Evolutionary conservation across 2,113 vertebrate species (phyloP).

Genomic region (Opisthocomus hoazin): DNA sequence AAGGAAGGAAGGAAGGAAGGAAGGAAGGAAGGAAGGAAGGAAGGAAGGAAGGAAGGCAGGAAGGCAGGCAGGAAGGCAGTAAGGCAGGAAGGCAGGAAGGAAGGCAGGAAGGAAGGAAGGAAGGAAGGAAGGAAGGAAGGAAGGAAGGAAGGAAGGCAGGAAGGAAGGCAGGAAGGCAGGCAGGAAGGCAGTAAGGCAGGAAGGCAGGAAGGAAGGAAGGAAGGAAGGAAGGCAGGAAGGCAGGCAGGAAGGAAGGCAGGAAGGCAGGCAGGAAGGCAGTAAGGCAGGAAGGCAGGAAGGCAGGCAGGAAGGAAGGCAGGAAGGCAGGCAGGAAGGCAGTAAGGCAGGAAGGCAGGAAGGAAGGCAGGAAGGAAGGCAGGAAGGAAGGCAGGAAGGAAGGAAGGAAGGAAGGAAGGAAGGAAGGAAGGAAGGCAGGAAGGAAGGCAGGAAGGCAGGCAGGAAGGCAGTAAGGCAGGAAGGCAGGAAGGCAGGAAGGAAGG

Average conservation of each 20-base stretch:
- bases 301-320: not conserved
- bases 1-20: no score
- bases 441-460: not conserved
- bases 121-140: not conserved
- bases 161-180: not conserved
- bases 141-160: not conserved
- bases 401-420: not conserved
- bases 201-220: no score
- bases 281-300: not conserved
- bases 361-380: no score
- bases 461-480: not conserved
- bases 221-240: not conserved
- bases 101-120: not conserved
- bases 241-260: not conserved
- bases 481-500: not conserved
- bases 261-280: not conserved
- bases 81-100: not conserved
- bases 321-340: not conserved
- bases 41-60: not conserved
- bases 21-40: not conserved
- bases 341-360: not conserved
- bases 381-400: no score
- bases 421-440: not conserved
- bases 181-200: no score
- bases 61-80: no score